These are phyloP conservation scores for Drosophila paracracens DNA, from an alignment of 2,888 invertebrate genomes.

Conservation along the genomic window DNA sequence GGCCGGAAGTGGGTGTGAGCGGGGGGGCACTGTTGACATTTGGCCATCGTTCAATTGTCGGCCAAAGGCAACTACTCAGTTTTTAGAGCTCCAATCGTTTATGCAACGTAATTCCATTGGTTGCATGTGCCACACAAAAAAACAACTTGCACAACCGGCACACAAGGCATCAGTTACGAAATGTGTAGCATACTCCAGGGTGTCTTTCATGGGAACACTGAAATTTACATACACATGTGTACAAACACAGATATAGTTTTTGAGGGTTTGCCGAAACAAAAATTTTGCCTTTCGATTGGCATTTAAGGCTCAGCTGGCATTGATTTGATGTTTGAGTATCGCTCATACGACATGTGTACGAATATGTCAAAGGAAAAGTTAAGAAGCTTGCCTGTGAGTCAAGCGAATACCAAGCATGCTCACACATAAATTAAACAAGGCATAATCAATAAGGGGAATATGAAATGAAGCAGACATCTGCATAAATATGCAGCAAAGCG, in stretches of 20 bases:
- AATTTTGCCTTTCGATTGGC: slow-evolving; percentile 51
- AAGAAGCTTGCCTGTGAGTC: neutral
- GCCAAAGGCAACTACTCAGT: slow-evolving; percentile 22
- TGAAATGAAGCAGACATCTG: slow-evolving; percentile 15
- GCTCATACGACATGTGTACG: slow-evolving; percentile 52
- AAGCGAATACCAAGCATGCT: slow-evolving; percentile 26
- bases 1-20: neutral
- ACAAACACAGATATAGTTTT: slow-evolving; percentile 17
- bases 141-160: slow-evolving; percentile 25
- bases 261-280: slow-evolving; percentile 4
- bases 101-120: slow-evolving; percentile 39
- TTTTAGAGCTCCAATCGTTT: slow-evolving; percentile 19
- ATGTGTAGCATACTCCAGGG: slow-evolving; percentile 31
- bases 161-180: slow-evolving; percentile 27
- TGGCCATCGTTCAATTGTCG: slow-evolving; percentile 57
- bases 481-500: neutral
- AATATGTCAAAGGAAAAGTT: slow-evolving; percentile 38
- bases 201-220: slow-evolving; percentile 22
- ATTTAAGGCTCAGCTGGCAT: slow-evolving; percentile 52
- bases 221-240: slow-evolving; percentile 40
- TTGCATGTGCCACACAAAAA: slow-evolving; percentile 31
- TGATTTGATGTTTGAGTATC: slow-evolving; percentile 56
- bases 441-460: slow-evolving; percentile 32
- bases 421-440: slow-evolving; percentile 48
- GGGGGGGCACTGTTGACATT: slow-evolving; percentile 52